Conservation (phyloP, 2,113 vertebrate genomes). For the Odobenus rosmarus region DNA sequence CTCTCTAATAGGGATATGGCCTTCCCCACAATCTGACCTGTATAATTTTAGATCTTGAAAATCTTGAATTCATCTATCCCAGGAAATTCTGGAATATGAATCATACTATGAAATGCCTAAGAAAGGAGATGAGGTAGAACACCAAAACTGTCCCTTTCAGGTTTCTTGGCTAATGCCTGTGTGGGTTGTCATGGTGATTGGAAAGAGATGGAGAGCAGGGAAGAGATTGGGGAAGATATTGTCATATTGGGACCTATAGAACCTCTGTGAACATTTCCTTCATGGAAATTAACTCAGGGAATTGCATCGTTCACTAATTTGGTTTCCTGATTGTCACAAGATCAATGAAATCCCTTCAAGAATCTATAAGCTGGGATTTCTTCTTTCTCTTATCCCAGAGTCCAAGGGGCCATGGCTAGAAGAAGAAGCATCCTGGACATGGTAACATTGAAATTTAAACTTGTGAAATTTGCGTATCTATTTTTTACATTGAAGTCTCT, state of each 20-base stretch:
- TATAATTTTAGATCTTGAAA: conserved; percentile 13
- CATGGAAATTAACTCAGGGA: conserved; percentile 60
- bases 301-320: conserved; percentile 20
- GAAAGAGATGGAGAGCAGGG: conserved; percentile 57
- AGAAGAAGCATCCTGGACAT: not conserved
- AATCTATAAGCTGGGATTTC: conserved; percentile 35
- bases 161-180: conserved; percentile 32
- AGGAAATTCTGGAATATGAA: conserved; percentile 30
- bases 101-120: conserved; percentile 46
- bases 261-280: not conserved
- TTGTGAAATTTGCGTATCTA: not conserved
- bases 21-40: not conserved
- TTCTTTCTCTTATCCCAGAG: conserved; percentile 2
- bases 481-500: not conserved
- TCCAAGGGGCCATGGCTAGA: not conserved
- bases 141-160: conserved; percentile 14
- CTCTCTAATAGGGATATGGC: not conserved
- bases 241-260: conserved; percentile 55
- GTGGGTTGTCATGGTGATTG: conserved; percentile 37
- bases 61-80: not conserved
- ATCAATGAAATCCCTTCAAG: conserved; percentile 40
- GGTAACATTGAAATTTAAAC: conserved; percentile 25
- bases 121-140: conserved; percentile 32
- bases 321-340: conserved; percentile 10
- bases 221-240: conserved; percentile 25